A percentile compares a stretch with the other conserved stretches of the same genome.
These are phyloP conservation scores for Danionella cerebrum DNA, from an alignment of 2,113 vertebrate genomes.

Conservation along the genomic window DNA sequence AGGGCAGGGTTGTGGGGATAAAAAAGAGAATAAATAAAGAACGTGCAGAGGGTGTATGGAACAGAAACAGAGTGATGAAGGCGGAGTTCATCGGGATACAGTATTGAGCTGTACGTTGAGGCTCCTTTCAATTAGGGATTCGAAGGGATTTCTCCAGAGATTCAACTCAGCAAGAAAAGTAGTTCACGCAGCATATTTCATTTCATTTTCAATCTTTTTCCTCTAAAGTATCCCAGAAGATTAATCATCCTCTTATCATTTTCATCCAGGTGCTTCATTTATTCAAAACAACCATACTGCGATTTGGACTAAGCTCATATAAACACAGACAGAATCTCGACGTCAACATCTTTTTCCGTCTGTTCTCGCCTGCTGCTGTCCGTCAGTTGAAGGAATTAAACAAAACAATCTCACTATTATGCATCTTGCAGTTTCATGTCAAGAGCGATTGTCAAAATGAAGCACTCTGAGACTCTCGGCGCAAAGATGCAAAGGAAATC, in stretches of 20 bases:
- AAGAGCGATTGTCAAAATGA: not conserved
- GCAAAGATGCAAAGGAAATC: not conserved
- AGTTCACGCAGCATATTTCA: conserved; percentile 1
- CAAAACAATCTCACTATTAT: not conserved
- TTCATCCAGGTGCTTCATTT: conserved; percentile 18
- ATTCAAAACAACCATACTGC: conserved; percentile 9
- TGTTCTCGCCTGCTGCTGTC: not conserved
- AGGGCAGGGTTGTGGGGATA: conserved; percentile 30
- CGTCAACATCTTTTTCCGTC: not conserved
- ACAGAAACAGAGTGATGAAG: conserved; percentile 1
- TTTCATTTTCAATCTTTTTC: conserved; percentile 8
- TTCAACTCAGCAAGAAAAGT: conserved; percentile 13
- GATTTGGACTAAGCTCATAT: not conserved
- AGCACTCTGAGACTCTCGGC: not conserved
- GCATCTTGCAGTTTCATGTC: not conserved
- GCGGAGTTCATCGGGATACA: conserved; percentile 6
- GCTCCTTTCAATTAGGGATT: conserved; percentile 8
- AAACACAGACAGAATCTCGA: conserved; percentile 9
- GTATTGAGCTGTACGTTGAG: not conserved
- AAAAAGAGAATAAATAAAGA: conserved; percentile 30
- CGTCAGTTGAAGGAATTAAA: not conserved
- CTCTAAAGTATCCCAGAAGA: conserved; percentile 18
- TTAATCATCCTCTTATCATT: conserved; percentile 24
- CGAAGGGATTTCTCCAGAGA: not conserved
- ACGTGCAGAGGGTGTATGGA: conserved; percentile 1